These are phyloP conservation scores for Meriones psammophilus DNA, from an alignment of 2,797 vertebrate species.

Conservation along the genomic window DNA sequence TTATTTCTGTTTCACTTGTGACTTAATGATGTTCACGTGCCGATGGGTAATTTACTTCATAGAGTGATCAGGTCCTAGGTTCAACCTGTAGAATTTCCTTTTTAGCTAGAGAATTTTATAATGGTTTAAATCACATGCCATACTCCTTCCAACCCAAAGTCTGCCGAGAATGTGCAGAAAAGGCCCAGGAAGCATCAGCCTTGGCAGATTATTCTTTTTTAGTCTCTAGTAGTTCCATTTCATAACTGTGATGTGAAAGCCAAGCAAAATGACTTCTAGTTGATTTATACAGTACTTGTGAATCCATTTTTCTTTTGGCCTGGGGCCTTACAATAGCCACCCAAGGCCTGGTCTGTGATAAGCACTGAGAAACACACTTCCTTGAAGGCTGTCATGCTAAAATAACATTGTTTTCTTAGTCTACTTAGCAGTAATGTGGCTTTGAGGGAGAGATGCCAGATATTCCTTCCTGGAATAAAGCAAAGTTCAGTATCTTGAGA, in stretches of 20 bases:
- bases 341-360: slow-evolving; percentile 21
- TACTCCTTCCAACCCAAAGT: slow-evolving; percentile 4
- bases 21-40: slow-evolving; percentile 3
- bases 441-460: slow-evolving; percentile 61
- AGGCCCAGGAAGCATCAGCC: neutral
- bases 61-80: neutral
- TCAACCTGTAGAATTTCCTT: neutral
- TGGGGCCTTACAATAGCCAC: neutral
- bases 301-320: slow-evolving; percentile 63
- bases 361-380: slow-evolving; percentile 41
- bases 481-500: slow-evolving; percentile 19
- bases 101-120: neutral
- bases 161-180: slow-evolving; percentile 20
- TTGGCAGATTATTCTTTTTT: slow-evolving; percentile 23
- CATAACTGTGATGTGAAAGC: slow-evolving; percentile 46
- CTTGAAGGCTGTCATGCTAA: slow-evolving; percentile 21
- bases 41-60: neutral
- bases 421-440: slow-evolving; percentile 55
- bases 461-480: slow-evolving; percentile 41
- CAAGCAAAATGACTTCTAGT: slow-evolving; percentile 63
- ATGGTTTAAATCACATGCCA: neutral
- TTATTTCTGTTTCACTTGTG: slow-evolving; percentile 20
- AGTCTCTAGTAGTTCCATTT: slow-evolving; percentile 51
- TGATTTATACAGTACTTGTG: slow-evolving; percentile 54
- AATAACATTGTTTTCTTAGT: slow-evolving; percentile 64